Evolutionary conservation across 2,888 invertebrate genomes (phyloP), one percentile per base, ranked within the genome.

Genomic region (Epinotia ramella): DNA sequence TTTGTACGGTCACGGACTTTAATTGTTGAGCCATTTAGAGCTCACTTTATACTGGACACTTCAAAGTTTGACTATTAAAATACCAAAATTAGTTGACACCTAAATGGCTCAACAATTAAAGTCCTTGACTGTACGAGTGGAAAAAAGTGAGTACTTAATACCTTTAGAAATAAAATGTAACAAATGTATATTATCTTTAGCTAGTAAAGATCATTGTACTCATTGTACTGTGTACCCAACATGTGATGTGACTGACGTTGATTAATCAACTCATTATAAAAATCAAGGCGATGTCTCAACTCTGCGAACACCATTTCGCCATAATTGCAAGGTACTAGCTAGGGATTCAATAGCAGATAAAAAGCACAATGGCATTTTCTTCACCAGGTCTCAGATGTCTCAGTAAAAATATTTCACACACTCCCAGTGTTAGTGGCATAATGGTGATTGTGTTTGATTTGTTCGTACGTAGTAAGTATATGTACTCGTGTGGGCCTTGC

Each of bases 401-500:
- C 28, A 28, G 73, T 68, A 68, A 73, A 73, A 73, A 73, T 28
- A 33, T 18, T 71, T 71, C 70, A 71, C 75, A 75, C 65, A 71
- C 63, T 13, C 56, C 49, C 12, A 18, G n/a, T 56, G 40, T 40
- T 59, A 16, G 60, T 53, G 44, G 24, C 28, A 44, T 70, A 60
- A 75, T 75, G 40, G 65, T 9, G 40, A 75, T 75, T 75, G 75
- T 74, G 33, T 64, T 69, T 59, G 53, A 56, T 46, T 56, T 46
- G 57, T 40, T 40, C 40, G 9, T 40, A 40, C 9, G 40, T 24
- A 63, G 12, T 20, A 65, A 33, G 20, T 18, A 16, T 65, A 49
- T n/a, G 24, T 63, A 24, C 60, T 73, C 33, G 18, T n/a, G n/a
- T 53, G 33, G 33, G 44, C 13, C 53, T 65, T n/a, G 65, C 70